A percentile compares a stretch with the other conserved stretches of the same genome.
phyloP scores from a whole-genome alignment of 2,113 vertebrate genomes.

The Callipepla squamata region DNA sequence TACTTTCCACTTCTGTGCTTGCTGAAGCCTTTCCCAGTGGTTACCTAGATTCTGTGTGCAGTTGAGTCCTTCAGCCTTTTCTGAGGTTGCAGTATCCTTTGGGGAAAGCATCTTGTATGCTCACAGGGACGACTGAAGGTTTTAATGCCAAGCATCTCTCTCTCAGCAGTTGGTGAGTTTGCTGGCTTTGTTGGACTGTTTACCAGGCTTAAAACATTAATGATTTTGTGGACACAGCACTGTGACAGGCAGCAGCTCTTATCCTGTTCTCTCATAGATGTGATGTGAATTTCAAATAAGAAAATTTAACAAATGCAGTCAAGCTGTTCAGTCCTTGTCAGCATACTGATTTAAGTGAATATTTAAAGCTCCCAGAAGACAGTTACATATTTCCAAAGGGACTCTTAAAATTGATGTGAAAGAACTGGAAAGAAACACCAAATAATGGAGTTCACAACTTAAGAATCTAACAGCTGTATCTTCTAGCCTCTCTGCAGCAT shows the following conservation, averaged over 20 bases:
- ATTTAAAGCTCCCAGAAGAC: constrained; percentile 25
- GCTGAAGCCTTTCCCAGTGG: not conserved
- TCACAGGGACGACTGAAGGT: not conserved
- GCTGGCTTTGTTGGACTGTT: not conserved
- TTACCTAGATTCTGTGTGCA: not conserved
- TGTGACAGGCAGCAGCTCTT: not conserved
- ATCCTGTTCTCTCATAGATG: not conserved
- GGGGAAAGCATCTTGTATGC: not conserved
- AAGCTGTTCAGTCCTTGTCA: constrained; percentile 9
- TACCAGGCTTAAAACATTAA: not conserved
- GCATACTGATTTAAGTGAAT: constrained; percentile 38
- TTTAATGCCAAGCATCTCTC: not conserved
- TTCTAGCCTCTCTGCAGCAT: not conserved
- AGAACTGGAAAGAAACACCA: not conserved
- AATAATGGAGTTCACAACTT: not conserved
- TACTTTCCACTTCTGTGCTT: not conserved
- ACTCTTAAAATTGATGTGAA: not conserved
- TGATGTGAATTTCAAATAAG: constrained; percentile 26
- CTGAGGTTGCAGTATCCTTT: not conserved
- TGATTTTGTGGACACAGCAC: not conserved
- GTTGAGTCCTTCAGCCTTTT: not conserved
- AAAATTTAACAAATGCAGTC: not conserved
- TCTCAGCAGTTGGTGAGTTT: not conserved
- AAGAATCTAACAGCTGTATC: not conserved
- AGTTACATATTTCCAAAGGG: not conserved